Evolutionary conservation across 2,797 vertebrate species (phyloP), one percentile per base, ranked within the genome.

Genomic region (Dicrostonyx torquatus): DNA sequence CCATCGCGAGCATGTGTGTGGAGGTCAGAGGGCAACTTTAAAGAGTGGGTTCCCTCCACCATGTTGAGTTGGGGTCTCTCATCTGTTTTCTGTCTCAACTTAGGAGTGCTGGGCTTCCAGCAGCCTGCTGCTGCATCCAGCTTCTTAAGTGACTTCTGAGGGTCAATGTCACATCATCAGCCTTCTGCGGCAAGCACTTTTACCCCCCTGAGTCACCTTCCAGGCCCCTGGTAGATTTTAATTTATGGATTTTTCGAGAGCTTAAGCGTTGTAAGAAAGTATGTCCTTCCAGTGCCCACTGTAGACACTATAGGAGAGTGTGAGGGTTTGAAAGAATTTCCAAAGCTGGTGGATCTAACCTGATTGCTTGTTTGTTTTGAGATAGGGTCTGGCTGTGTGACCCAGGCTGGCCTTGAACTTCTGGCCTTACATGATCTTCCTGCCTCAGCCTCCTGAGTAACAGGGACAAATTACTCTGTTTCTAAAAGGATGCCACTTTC

Each of bases 251-350:
- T 55, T 87, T 90, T 82, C 55, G 48, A 90, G 77, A 95, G 66
- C 55, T 86, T 18, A 11, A 66, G 10, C 68, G 18, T 78, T 95
- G 10, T n/a, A 94, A 83, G 62, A 91, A 94, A 90, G 62, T 60
- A 6, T 7, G 9, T 45, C 29, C 20, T 37, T 87, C 90, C 84
- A 13, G 29, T 80, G 79, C 48, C 26, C 10, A 18, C 18, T 70
- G 53, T 20, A 83, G 45, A 77, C 13, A 29, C 22, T 72, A 5
- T 0, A 53, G 43, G 66, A 24, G 85, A 77, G n/a, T 34, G 1
- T 22, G n/a, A 76, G 40, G 76, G 13, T 26, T 80, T 45, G 29
- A 17, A n/a, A 66, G 3, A 40, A 62, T 72, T 85, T 85, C 55
- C 58, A 17, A 68, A 87, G 43, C 58, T 86, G n/a, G 13, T 17